Evolutionary conservation across 2,797 vertebrate species (phyloP), one percentile per base, ranked within the genome.

Genomic region (Coendou prehensilis): DNA sequence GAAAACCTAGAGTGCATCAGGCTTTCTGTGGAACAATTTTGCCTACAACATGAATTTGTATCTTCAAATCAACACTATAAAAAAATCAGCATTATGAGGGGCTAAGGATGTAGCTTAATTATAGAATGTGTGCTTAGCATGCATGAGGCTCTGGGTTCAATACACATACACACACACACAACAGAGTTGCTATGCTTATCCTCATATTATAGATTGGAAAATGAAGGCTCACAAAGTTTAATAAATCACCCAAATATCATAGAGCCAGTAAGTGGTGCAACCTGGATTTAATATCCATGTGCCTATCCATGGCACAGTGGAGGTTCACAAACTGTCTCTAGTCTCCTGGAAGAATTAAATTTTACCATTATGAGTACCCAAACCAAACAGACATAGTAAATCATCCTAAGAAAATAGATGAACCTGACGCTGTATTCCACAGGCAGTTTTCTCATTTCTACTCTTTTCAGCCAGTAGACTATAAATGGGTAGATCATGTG

Each of bases 111-210:
- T 41, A 75, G 78, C 7, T 52, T 17, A 76, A 26, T 15, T 47
- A 86, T 54, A 47, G 47, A 67, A 10, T 17, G 20, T 23, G n/a
- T n/a, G 28, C 13, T 26, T 56, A 87, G 15, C 17, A 59, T 9
- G 1, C 7, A 20, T 14, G 3, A 15, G 9, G n/a, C 5, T 45
- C 17, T 80, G 10, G 52, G 17, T 47, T 86, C 50, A 56, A 13
- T 10, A 41, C 54, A 30, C 26, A 50, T 10, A 37, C 67, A 67
- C 69, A 73, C 69, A 71, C 67, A 71, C 67, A 73, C 69, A 73
- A 75, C 45, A 75, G 3, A 26, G 11, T 61, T 59, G 61, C 92
- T 95, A 81, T 30, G 22, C 89, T 78, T 95, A 97, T 97, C 94
- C 91, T 30, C 26, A 28, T 50, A 30, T 17, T 28, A 76, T 22